phyloP scores from a whole-genome alignment of 1,140 invertebrate species.

The Laupala kohalensis region DNA sequence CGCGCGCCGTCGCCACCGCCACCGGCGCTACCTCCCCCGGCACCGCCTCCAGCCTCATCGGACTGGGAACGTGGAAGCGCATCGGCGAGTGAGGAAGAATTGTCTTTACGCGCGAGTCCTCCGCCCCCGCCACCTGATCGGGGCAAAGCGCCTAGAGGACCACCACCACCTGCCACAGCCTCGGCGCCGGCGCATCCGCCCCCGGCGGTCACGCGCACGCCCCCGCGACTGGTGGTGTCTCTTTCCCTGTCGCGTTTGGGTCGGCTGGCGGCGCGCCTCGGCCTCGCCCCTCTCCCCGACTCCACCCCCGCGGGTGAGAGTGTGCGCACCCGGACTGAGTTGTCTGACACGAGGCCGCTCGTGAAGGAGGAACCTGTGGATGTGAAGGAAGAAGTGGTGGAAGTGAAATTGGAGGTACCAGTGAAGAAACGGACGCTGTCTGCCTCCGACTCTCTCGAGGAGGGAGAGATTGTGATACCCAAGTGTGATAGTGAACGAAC shows the following conservation, averaged over 20 bases:
- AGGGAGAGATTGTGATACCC: conserved; percentile 7
- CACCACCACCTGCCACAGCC: too few species aligned
- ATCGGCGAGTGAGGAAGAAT: background rate
- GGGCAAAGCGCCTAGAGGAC: background rate
- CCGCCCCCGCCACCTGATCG: background rate
- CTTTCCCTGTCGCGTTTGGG: background rate
- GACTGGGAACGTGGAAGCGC: background rate
- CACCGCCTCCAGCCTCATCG: background rate
- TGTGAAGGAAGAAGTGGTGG: too few species aligned
- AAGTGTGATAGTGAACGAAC: conserved; percentile 12
- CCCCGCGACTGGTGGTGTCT: background rate
- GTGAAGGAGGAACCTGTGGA: too few species aligned
- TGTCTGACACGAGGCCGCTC: conserved; percentile 40
- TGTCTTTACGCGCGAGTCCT: background rate
- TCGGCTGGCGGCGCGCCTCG: background rate
- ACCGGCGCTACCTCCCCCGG: background rate
- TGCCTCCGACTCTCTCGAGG: conserved; percentile 3
- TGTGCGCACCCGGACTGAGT: conserved; percentile 32
- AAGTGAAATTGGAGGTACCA: too few species aligned
- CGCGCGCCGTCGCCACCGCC: too few species aligned
- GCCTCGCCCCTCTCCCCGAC: conserved; percentile 12
- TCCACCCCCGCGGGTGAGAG: conserved; percentile 22
- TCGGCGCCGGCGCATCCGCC: too few species aligned
- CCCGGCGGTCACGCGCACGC: background rate
- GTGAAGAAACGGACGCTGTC: conserved; percentile 5